Conservation (phyloP, 2,888 invertebrate genomes). For the Microchrysa polita region DNA sequence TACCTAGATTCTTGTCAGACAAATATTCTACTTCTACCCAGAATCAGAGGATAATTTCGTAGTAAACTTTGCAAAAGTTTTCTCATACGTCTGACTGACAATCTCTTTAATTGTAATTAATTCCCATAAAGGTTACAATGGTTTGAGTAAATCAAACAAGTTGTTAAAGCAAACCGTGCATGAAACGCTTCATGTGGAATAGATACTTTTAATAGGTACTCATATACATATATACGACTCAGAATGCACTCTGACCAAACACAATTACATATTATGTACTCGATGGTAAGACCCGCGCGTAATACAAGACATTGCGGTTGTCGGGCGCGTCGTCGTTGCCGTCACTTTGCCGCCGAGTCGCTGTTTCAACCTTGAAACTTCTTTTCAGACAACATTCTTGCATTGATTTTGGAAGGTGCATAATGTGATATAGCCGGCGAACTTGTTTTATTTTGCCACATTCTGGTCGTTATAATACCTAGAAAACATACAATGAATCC, state of each 20-base stretch:
- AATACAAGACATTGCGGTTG: not conserved
- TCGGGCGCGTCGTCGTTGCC: not conserved
- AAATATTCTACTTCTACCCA: too few relatives aligned
- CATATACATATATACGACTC: too few relatives aligned
- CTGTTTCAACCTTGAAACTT: slow-evolving; percentile 36
- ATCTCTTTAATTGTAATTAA: slow-evolving; percentile 2
- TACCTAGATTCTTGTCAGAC: too few relatives aligned
- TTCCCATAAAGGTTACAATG: slow-evolving; percentile 12
- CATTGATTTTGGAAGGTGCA: slow-evolving; percentile 43
- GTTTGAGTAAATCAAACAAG: not conserved
- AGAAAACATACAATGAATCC: too few relatives aligned
- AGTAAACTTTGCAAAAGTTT: not conserved
- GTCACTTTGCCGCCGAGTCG: not conserved
- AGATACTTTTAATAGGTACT: slow-evolving; percentile 12
- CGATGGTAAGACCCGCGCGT: too few relatives aligned
- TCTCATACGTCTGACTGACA: slow-evolving; percentile 7
- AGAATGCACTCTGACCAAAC: too few relatives aligned
- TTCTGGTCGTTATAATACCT: not conserved
- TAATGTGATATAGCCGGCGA: slow-evolving; percentile 22
- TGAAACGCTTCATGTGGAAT: not conserved
- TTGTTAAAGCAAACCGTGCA: slow-evolving; percentile 18
- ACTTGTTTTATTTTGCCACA: slow-evolving; percentile 31
- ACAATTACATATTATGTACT: not conserved
- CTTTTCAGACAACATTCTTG: slow-evolving; percentile 43
- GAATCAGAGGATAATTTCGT: not conserved